Base-by-base conservation (phyloP, 1,140 invertebrate genomes). In the Daktulosphaira vitifoliae region DNA sequence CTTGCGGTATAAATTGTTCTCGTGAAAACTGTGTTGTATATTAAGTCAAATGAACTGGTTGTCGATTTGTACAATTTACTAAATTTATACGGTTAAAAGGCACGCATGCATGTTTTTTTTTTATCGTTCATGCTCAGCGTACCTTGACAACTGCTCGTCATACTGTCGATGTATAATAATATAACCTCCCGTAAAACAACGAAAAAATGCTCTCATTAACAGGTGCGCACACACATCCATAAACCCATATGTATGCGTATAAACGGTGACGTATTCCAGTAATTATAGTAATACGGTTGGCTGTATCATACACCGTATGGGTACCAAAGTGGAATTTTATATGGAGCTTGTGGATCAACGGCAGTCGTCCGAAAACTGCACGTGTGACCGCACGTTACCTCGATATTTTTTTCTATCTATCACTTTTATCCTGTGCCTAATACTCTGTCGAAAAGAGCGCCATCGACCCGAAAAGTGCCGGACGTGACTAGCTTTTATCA, bases 121-220 rank as follows among this genome's bases (percentile, higher is more conserved):
- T 26, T 16, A 25, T 56, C 53, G 23, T 18, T 42, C 23, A 13
- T n/a, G 53, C 22, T 44, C 22, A 13, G 0, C 53, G 53, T 44
- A 56, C 53, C 53, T 39, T 54, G 51, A 53, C 51, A 33, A 18
- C 29, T 8, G 25, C 13, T 5, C 29, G 5, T 11, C 29, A 11
- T 33, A 3, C 39, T 44, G 39, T 44, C 4, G 9, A 5, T 44
- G 39, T n/a, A 7, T 37, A 7, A 37, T 44, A n/a, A 3, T 44
- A n/a, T 15, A 4, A 44, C 53, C 18, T 5, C 42, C 1, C 13
- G 38, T 13, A n/a, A 44, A 42, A 33, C 3, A 44, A 1, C 16
- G 16, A 59, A 59, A 23, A 44, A 59, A 44, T 39, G 54, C 39
- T 15, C 25, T 59, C 54, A 59, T 59, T 59, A 59, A 59, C 54